A percentile compares a stretch with the other conserved stretches of the same genome.
These are phyloP conservation scores for Araneus ventricosus DNA, from an alignment of 1,140 invertebrate species.

Conservation along the genomic window DNA sequence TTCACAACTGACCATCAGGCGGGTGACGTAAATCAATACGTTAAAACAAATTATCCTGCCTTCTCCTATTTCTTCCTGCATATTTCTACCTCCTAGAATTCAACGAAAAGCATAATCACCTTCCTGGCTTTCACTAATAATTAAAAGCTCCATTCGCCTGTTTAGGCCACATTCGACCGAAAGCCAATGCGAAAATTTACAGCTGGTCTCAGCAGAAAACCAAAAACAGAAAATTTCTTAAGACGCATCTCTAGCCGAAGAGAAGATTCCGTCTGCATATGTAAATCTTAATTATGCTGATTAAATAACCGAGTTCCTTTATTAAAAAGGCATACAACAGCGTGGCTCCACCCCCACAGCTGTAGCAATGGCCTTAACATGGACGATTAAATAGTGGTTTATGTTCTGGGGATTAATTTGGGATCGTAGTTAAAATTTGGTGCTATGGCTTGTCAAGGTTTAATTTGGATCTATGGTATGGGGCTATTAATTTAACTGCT, in stretches of 20 bases:
- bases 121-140: neutral
- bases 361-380: neutral
- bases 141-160: neutral
- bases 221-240: too few species aligned
- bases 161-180: neutral
- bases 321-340: neutral
- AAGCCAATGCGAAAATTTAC: too few species aligned
- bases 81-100: neutral
- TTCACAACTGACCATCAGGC: too few species aligned
- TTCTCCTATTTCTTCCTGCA: neutral
- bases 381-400: neutral
- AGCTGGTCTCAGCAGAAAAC: too few species aligned
- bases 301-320: neutral
- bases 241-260: neutral
- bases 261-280: neutral
- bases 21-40: too few species aligned
- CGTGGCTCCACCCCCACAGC: neutral
- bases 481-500: constrained; percentile 15
- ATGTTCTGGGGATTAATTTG: neutral
- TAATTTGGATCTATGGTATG: constrained; percentile 31
- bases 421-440: constrained; percentile 2
- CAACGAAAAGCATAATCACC: neutral
- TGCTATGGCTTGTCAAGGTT: neutral
- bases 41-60: too few species aligned
- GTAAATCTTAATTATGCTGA: neutral